These are phyloP conservation scores for Chrosomus eos DNA, from an alignment of 2,797 vertebrate species.

Conservation along the genomic window DNA sequence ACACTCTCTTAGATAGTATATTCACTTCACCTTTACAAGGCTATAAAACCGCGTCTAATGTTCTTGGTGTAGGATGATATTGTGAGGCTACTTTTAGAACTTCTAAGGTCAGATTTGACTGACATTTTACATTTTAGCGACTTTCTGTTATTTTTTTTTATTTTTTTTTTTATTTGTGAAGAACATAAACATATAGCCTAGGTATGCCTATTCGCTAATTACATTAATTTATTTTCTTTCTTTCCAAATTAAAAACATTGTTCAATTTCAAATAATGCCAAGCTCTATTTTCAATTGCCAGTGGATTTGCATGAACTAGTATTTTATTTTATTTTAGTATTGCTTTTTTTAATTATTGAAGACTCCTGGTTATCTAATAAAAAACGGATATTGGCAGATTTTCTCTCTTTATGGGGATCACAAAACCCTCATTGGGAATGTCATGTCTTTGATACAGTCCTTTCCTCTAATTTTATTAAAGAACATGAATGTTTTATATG, in stretches of 20 bases:
- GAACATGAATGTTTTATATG: constrained; percentile 60
- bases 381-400: background rate
- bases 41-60: background rate
- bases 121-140: background rate
- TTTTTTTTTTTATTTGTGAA: background rate
- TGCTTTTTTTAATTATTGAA: background rate
- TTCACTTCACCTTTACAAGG: background rate
- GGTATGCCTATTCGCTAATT: too few species aligned
- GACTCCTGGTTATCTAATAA: background rate
- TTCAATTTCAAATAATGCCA: too few species aligned
- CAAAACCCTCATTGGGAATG: background rate
- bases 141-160: background rate
- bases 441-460: background rate
- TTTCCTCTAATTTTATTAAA: background rate
- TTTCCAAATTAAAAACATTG: background rate
- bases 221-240: background rate
- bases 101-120: background rate
- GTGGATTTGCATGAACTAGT: background rate
- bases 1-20: background rate
- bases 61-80: background rate
- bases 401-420: background rate
- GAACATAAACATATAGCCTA: background rate
- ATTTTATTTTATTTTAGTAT: background rate
- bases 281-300: background rate
- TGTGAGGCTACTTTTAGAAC: constrained; percentile 27